Conservation (phyloP, 2,113 vertebrate species). For the Paratilapia polleni region DNA sequence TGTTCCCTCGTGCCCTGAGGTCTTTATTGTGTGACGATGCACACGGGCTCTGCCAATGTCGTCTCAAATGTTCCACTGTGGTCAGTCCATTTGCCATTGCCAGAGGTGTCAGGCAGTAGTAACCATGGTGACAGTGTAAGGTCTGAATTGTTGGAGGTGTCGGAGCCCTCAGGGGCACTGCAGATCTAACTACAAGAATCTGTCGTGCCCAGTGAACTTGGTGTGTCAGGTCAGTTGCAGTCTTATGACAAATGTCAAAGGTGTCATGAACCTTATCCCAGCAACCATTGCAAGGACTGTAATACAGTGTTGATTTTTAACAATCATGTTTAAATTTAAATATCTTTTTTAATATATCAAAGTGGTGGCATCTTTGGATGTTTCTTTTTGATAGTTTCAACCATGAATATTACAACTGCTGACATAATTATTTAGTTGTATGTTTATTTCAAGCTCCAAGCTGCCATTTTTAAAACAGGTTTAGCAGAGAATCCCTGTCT, state of each 20-base stretch:
- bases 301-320: background rate
- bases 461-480: background rate
- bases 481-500: background rate
- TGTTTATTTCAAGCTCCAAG: background rate
- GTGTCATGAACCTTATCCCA: background rate
- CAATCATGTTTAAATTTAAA: accelerated
- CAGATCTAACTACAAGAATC: conserved; percentile 55
- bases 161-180: conserved; percentile 22
- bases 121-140: conserved; percentile 71
- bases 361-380: no score
- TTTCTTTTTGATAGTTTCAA: background rate
- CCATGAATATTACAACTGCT: background rate
- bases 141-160: conserved; percentile 44
- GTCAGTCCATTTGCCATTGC: conserved; percentile 61
- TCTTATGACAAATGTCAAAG: conserved; percentile 19
- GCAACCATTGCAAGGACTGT: background rate
- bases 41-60: conserved; percentile 64
- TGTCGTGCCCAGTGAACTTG: conserved; percentile 33
- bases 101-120: conserved; percentile 63
- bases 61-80: conserved; percentile 70
- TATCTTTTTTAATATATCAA: background rate
- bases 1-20: conserved; percentile 34
- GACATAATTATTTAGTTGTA: background rate
- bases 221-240: conserved; percentile 24
- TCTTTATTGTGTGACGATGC: conserved; percentile 67